phyloP scores from a whole-genome alignment of 2,888 invertebrate genomes.

The Mongoloraphidia duomilia region DNA sequence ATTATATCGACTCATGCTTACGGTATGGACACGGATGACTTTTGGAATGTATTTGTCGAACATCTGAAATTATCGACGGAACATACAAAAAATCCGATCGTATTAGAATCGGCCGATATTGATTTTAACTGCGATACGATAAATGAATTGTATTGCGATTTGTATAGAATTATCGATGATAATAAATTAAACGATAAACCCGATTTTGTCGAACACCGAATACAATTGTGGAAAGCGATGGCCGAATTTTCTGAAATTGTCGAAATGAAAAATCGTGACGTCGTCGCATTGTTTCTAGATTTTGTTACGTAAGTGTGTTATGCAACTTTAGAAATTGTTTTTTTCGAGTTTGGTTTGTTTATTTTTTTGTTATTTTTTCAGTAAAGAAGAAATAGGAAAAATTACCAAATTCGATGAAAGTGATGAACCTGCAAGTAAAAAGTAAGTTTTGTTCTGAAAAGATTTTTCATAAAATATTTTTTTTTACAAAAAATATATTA shows the following conservation, averaged over 20 bases:
- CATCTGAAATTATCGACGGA: slow-evolving; percentile 40
- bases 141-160: slow-evolving; percentile 19
- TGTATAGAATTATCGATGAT: slow-evolving; percentile 15
- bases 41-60: slow-evolving; percentile 56
- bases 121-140: slow-evolving; percentile 18
- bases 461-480: no score
- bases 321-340: not conserved
- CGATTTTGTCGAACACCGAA: slow-evolving; percentile 61
- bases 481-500: no score
- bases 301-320: slow-evolving; percentile 51
- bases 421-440: slow-evolving; percentile 19
- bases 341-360: slow-evolving; percentile 9
- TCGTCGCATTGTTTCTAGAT: slow-evolving; percentile 64
- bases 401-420: slow-evolving; percentile 38
- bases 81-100: slow-evolving; percentile 27
- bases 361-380: slow-evolving; percentile 15
- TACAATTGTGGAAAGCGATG: slow-evolving; percentile 71
- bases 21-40: slow-evolving; percentile 40
- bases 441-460: slow-evolving; percentile 3
- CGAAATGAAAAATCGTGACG: slow-evolving; percentile 66
- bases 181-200: slow-evolving; percentile 40
- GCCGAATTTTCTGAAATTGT: slow-evolving; percentile 55
- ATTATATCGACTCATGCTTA: slow-evolving; percentile 62
- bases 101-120: slow-evolving; percentile 11
- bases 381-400: slow-evolving; percentile 39